Evolutionary conservation across 2,797 vertebrate species (phyloP).

Genomic region (Diceros bicornis): DNA sequence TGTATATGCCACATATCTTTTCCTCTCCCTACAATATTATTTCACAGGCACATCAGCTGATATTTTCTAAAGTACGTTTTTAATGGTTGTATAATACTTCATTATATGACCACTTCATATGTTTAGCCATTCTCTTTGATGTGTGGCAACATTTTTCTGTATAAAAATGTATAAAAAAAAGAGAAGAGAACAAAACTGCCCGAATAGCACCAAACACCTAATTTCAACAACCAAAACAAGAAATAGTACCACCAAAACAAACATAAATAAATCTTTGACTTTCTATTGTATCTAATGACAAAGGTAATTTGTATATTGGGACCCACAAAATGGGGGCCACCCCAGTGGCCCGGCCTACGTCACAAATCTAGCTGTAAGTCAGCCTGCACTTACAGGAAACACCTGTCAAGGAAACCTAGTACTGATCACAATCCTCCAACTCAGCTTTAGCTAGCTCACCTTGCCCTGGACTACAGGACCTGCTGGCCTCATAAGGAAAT

Average conservation of each 20-base stretch:
- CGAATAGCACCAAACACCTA: neutral
- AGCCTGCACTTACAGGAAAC: neutral
- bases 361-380: neutral
- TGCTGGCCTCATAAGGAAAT: neutral
- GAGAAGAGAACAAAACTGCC: neutral
- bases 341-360: neutral
- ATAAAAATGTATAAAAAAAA: neutral
- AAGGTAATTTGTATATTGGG: neutral
- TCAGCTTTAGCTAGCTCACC: neutral
- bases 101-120: neutral
- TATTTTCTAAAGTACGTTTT: neutral
- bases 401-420: too few relatives aligned
- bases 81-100: conserved; percentile 36
- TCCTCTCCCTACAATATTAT: neutral
- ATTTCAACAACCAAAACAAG: neutral
- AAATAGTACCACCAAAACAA: neutral
- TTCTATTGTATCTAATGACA: neutral
- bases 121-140: neutral
- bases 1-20: neutral
- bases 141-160: neutral
- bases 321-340: neutral
- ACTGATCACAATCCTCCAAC: neutral
- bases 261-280: neutral
- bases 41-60: neutral
- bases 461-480: neutral